These are phyloP conservation scores for Cisticola juncidis DNA, from an alignment of 2,113 vertebrate genomes.

Conservation along the genomic window DNA sequence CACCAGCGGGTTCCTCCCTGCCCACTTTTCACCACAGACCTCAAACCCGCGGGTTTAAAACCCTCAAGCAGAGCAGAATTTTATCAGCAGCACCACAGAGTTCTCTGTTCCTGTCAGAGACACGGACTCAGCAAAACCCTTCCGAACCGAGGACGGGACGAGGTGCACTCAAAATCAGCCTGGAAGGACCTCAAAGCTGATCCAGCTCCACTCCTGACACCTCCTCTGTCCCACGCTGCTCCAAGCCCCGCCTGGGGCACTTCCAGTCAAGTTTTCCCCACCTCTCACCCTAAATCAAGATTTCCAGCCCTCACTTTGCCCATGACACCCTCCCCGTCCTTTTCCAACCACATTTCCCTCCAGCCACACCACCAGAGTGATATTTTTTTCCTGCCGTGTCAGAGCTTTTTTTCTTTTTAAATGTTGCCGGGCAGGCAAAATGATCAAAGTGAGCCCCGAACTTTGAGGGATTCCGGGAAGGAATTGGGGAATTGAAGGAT, in stretches of 20 bases:
- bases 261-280: neutral
- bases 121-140: neutral
- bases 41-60: neutral
- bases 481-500: fast-evolving
- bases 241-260: neutral
- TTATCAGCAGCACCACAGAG: fast-evolving
- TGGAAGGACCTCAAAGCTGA: neutral
- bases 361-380: fast-evolving
- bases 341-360: neutral
- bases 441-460: neutral
- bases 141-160: neutral
- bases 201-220: neutral
- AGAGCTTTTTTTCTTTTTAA: neutral
- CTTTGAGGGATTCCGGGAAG: neutral
- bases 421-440: neutral
- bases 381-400: neutral
- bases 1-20: neutral
- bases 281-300: neutral
- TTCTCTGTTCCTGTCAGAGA: neutral
- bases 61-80: neutral
- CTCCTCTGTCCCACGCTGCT: fast-evolving
- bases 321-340: neutral
- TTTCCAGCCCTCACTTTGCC: neutral
- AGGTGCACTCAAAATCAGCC: neutral
- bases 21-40: neutral